Base-by-base conservation (phyloP, 1,140 invertebrate genomes). In the Anthonomus grandis region DNA sequence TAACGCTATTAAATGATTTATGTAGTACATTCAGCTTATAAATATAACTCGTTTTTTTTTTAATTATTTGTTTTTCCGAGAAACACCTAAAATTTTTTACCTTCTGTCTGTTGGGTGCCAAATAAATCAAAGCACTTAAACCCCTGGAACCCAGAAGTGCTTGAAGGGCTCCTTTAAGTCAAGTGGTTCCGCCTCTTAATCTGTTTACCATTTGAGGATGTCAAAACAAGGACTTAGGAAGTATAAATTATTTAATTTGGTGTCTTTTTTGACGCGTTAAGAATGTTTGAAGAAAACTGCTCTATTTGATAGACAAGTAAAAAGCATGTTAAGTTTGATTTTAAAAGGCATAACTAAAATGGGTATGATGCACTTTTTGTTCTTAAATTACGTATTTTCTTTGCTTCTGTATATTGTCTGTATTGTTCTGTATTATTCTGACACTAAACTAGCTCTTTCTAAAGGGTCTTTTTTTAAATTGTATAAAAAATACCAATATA, bases 111-210 rank as follows among this genome's bases (percentile, higher is more conserved):
- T 12, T 4, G 13, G 2, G 15, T 53, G 38, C 18, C 60, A 48
- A 41, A 62, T 62, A 62, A 59, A 62, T 59, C 60, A 61, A 46
- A 48, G 41, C 10, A 22, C 49, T 39, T 42, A 44, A 56, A 56
- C 6, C 31, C 41, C 42, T 41, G 49, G 39, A 36, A 37, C 41
- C 23, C 21, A 9, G 21, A 51, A 51, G 50, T 44, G 17, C 9
- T 49, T 57, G 12, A 39, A 49, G 42, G 49, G 15, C 45, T 57
- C 41, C 41, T 47, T 56, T 42, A 23, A 38, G n/a, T 10, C n/a
- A 19, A 50, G 44, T 44, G 45, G 54, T 49, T 57, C 54, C 15
- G 54, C 54, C 54, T 38, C 54, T 57, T 57, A 57, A 57, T 57
- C 54, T 57, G 54, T 57, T 57, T 44, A 49, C 41, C 54, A 49